These are phyloP conservation scores for Aviceda subcristata DNA, from an alignment of 2,113 vertebrate species.

Conservation along the genomic window DNA sequence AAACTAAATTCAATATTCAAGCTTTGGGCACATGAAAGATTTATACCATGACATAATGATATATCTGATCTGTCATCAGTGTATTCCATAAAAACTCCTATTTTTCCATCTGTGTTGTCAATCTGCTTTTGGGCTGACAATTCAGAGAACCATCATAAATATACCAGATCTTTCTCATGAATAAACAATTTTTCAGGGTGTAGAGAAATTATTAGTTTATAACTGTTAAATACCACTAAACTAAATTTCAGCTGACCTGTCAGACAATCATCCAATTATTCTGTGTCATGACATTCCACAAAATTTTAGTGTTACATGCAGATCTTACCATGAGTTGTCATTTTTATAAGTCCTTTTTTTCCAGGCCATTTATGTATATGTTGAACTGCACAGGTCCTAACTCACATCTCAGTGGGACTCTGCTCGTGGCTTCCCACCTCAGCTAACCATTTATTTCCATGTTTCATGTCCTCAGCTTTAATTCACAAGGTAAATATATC, in stretches of 20 bases:
- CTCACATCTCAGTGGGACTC: background rate
- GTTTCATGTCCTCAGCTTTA: background rate
- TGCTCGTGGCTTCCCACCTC: background rate
- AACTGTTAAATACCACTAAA: background rate
- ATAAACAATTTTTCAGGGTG: background rate
- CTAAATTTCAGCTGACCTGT: background rate
- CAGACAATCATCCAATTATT: background rate
- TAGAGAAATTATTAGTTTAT: background rate
- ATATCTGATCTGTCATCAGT: background rate
- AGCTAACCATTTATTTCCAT: background rate
- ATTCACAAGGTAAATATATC: background rate
- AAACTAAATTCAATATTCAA: background rate
- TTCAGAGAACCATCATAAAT: background rate
- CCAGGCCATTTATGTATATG: background rate
- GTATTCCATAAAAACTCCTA: background rate
- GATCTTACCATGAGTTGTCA: background rate
- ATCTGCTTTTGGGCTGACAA: background rate
- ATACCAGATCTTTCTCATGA: background rate
- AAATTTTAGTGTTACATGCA: background rate
- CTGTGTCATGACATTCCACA: background rate
- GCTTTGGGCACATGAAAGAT: background rate
- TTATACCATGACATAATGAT: background rate
- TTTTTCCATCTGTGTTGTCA: background rate
- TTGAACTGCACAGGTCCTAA: background rate
- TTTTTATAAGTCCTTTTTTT: background rate